phyloP scores from a whole-genome alignment of 2,888 invertebrate species.

The Latheticus oryzae region DNA sequence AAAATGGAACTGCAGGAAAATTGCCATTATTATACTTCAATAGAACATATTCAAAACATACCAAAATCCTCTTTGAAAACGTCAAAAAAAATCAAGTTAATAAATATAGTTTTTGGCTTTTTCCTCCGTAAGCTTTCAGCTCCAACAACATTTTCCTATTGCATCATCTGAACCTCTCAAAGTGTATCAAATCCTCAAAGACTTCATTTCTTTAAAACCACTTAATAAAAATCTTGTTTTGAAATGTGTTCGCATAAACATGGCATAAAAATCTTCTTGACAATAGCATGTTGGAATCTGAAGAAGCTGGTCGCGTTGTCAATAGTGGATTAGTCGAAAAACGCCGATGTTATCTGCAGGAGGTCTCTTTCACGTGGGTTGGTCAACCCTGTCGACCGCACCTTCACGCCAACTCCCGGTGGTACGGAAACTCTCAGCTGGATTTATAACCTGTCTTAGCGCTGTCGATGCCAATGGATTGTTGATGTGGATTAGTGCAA shows the following conservation, averaged over 20 bases:
- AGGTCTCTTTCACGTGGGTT: conserved; percentile 56
- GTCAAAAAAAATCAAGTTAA: no score
- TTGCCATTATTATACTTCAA: no score
- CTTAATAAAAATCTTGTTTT: conserved; percentile 18
- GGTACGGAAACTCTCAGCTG: conserved; percentile 52
- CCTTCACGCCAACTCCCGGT: conserved; percentile 59
- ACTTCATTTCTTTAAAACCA: conserved; percentile 18
- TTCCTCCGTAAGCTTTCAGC: no score
- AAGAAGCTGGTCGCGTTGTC: conserved; percentile 45
- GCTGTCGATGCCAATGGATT: conserved; percentile 30
- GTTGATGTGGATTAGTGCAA: conserved; percentile 20
- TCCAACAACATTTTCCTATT: no score
- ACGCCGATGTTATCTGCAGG: conserved; percentile 48
- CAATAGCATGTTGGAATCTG: conserved; percentile 50
- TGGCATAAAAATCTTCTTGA: conserved; percentile 37
- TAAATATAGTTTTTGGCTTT: no score
- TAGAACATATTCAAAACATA: no score
- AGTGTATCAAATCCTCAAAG: conserved; percentile 6
- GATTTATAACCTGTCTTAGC: conserved; percentile 52
- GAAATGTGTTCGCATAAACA: no score
- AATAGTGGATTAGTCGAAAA: conserved; percentile 31
- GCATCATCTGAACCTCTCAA: no score
- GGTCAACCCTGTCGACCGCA: conserved; percentile 59
- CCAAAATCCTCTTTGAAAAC: no score
- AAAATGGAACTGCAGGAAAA: no score